Base-by-base conservation (phyloP, 2,113 vertebrate species). In the Corydoras sp. region DNA sequence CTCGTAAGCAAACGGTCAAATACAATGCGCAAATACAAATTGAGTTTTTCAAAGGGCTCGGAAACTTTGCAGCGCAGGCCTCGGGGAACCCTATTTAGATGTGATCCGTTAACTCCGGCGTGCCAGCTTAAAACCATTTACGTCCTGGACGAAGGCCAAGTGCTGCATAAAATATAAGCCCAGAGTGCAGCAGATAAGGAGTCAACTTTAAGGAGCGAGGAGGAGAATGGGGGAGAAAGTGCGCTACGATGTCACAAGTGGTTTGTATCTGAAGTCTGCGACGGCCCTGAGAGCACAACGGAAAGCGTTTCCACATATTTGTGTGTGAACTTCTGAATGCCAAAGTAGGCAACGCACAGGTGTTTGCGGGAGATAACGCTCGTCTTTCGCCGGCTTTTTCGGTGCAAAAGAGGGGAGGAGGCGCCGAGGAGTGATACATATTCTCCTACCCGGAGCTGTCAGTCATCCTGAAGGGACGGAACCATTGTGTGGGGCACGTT, bases 241-340 rank as follows among this genome's bases (percentile, higher is more conserved):
- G 54, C 3, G 9, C 59, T 70, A 76, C 68, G 72, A 70, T 73
- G 76, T 65, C 59, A 77, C 68, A 64, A 59, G 63, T 56, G 61
- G 72, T 80, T 76, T 62, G 35, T 72, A 81, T 83, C 76, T 79
- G 53, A 80, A 78, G 70, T 77, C 74, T 68, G 75, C 69, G 79
- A 73, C 58, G 55, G 58, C 78, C 80, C 66, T 73, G 65, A 81
- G 80, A 80, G 75, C 71, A 85, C 87, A 87, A 87, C 75, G 85
- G 88, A 87, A 79, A 75, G 76, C 79, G 85, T 85, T 91, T 88
- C 89, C 86, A 82, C 83, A 81, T 71, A 82, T 85, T 90, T 89
- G 84, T 88, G 82, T 77, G 82, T 69, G 70, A 84, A 54, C 76
- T 64, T 51, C 71, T 83, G 82, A 86, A 86, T 67, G 58, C 68